Evolutionary conservation across 1,140 invertebrate genomes (phyloP).

Genomic region (Hypothenemus hampei): DNA sequence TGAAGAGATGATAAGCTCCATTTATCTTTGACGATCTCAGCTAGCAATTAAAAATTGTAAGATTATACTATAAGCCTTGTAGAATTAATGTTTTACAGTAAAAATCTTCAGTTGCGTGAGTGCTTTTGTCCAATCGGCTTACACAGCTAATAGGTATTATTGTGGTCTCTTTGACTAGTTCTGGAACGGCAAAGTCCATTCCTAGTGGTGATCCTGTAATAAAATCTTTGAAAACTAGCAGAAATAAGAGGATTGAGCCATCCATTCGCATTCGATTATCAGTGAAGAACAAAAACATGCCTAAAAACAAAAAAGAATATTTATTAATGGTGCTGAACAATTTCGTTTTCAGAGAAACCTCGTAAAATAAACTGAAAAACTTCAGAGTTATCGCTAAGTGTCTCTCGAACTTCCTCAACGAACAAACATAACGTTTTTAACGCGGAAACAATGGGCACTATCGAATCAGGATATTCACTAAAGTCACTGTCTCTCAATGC

Average conservation of each 20-base stretch:
- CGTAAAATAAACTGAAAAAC: slow-evolving; percentile 31
- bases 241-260: slow-evolving; percentile 46
- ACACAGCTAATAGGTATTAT: slow-evolving; percentile 48
- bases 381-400: slow-evolving; percentile 49
- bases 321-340: not conserved
- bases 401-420: slow-evolving; percentile 48
- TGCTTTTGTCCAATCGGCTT: slow-evolving; percentile 49
- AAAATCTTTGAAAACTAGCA: slow-evolving; percentile 49
- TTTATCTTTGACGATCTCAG: slow-evolving; percentile 44
- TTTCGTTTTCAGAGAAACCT: not conserved
- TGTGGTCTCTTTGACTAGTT: slow-evolving; percentile 46
- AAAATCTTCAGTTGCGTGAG: slow-evolving; percentile 35
- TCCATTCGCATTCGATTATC: slow-evolving; percentile 50
- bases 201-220: slow-evolving; percentile 43
- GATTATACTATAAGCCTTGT: not conserved
- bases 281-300: slow-evolving; percentile 52
- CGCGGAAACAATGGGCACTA: slow-evolving; percentile 56
- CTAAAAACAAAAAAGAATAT: slow-evolving; percentile 40
- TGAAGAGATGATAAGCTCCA: slow-evolving; percentile 44
- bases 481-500: slow-evolving; percentile 56
- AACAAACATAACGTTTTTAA: slow-evolving; percentile 54
- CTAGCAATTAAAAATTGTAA: slow-evolving; percentile 34
- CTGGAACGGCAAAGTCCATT: slow-evolving; percentile 49
- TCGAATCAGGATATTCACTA: slow-evolving; percentile 59
- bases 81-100: slow-evolving; percentile 23